These are phyloP conservation scores for Clarias fuscus DNA, from an alignment of 2,797 vertebrate species.

Conservation along the genomic window DNA sequence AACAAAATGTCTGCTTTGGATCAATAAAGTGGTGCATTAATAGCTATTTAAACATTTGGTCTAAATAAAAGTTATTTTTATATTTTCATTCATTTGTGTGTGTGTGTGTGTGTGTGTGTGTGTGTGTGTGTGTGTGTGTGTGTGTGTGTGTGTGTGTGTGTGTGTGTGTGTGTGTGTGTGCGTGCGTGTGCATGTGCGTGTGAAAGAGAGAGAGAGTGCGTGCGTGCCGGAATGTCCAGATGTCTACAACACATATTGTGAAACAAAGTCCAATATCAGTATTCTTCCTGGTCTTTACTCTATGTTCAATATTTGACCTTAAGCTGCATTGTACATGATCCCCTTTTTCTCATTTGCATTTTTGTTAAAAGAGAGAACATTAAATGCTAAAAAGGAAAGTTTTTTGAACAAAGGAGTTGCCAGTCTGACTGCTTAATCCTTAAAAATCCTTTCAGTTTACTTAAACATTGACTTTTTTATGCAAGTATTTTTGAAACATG, in stretches of 20 bases:
- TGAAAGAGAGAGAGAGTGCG: neutral
- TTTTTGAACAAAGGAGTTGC: neutral
- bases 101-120: neutral
- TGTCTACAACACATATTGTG: neutral
- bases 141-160: conserved; percentile 3
- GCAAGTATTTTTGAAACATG: neutral
- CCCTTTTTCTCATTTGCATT: neutral
- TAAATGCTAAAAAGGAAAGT: neutral
- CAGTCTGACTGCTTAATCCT: neutral
- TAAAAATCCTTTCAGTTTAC: neutral
- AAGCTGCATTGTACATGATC: neutral
- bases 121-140: neutral
- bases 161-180: neutral
- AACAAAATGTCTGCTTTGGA: neutral
- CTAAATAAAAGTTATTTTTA: neutral
- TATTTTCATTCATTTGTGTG: neutral
- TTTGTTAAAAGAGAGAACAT: neutral
- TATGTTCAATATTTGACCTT: neutral
- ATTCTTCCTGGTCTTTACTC: neutral
- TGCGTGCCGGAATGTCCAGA: neutral
- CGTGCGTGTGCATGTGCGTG: neutral
- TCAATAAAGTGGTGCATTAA: no score
- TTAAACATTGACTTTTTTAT: neutral
- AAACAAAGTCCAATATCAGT: neutral
- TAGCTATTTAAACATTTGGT: neutral